Evolutionary conservation across 2,888 invertebrate species (phyloP), one percentile per base, ranked within the genome.

Genomic region (Mechanitis messenoides): DNA sequence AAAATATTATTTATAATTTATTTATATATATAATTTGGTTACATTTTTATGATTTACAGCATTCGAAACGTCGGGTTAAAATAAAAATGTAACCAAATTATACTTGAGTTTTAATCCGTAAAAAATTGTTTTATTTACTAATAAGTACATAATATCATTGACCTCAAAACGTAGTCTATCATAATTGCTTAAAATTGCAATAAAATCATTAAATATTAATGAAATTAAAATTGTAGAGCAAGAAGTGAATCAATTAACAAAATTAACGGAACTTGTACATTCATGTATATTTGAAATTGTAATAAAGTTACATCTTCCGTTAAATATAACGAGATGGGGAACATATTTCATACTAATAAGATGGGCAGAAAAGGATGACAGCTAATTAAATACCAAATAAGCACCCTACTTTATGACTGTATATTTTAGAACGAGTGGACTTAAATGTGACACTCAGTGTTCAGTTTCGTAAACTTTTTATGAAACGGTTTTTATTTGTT

Each of bases 351-450:
- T 63, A 62, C 61, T 68, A 68, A 65, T 64, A 59, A 65, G 65
- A 63, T 55, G 65, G 59, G 47, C 63, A 59, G 63, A 63, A 64
- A 61, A 64, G 60, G 60, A 60, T 68, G 67, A 65, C 67, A 68
- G 65, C 62, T 68, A 68, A 68, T 68, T 65, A 68, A 65, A 65
- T 56, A 60, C 56, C 60, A 63, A 65, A 65, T 64, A 65, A 65
- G 56, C 56, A 57, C 45, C 6, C 35, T 60, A 42, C 63, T 63
- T 63, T 59, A 61, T 61, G 55, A 46, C 61, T 55, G 58, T 59
- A 55, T 56, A 63, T 58, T 63, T 61, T 65, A 63, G 33, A 57
- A 54, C 58, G 56, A 58, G 33, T 42, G 56, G 56, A 57, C 64
- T 55, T 56, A 53, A 64, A 60, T 58, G 45, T 57, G 60, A 61